Evolutionary conservation across 2,797 vertebrate species (phyloP).

Genomic region (Neostethus bicornis): DNA sequence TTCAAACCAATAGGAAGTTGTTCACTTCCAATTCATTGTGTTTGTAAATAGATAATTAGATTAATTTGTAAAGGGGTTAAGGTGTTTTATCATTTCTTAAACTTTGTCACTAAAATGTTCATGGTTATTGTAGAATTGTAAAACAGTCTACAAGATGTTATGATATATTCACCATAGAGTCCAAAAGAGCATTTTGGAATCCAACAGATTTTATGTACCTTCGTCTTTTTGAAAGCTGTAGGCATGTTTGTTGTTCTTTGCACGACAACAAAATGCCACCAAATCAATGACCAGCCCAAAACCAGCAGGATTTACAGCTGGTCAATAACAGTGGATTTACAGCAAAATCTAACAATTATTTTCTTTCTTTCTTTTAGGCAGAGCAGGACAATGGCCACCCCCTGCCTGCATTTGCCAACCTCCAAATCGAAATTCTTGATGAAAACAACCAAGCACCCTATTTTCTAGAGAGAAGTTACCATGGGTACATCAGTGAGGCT

Average conservation of each 20-base stretch:
- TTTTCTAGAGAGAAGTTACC: conserved; percentile 86
- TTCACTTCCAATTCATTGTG: too few relatives aligned
- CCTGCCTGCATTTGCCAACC: conserved; percentile 92
- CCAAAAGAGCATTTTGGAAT: too few relatives aligned
- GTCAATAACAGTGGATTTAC: conserved; percentile 3
- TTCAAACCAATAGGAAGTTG: too few relatives aligned
- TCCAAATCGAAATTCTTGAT: conserved; percentile 94
- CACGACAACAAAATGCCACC: neutral
- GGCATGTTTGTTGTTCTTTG: neutral
- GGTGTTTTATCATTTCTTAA: too few relatives aligned
- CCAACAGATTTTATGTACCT: too few relatives aligned
- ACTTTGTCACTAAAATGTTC: too few relatives aligned
- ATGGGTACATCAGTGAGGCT: conserved; percentile 92
- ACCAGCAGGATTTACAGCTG: neutral
- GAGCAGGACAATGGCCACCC: conserved; percentile 98
- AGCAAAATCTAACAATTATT: conserved; percentile 11
- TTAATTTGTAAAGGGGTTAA: too few relatives aligned
- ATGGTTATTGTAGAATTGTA: too few relatives aligned
- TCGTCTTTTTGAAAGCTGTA: too few relatives aligned
- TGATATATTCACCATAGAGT: too few relatives aligned
- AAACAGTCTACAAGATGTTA: too few relatives aligned
- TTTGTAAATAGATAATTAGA: too few relatives aligned
- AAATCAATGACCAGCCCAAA: neutral
- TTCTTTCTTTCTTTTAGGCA: conserved; percentile 77
- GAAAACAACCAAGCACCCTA: conserved; percentile 97